Evolutionary conservation across 2,113 vertebrate genomes (phyloP), one percentile per base, ranked within the genome.

Genomic region (Cephalopholis sonnerati): DNA sequence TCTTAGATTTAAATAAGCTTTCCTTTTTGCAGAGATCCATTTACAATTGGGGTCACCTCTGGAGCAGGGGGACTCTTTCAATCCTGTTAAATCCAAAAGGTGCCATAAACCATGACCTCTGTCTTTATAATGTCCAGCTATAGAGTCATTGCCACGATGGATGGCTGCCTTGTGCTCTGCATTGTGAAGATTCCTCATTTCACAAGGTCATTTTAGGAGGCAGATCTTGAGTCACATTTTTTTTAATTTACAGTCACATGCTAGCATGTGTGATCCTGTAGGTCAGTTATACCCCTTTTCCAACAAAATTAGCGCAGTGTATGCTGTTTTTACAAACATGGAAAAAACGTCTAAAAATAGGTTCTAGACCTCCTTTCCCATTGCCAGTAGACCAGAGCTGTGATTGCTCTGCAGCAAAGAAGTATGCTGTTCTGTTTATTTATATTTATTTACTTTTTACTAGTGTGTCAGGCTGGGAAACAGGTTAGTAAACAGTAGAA

Each of bases 61-160:
- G 55, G 24, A 46, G 18, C 3, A 27, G 41, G 39, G 22, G 24
- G 27, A 27, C 39, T 69, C 3, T 29, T 65, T 41, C 4, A 44
- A 16, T 18, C 20, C 7, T 68, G 74, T 22, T 78, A 46, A 53
- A 62, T 73, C 25, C 22, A 29, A 16, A 20, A 10, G 32, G 27
- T 44, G 13, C 16, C 59, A 78, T 82, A 44, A 63, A 73, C 74
- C 44, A 46, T 83, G 25, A 73, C 61, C 61, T 78, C 46, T 54
- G 15, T 61, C 68, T 51, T 22, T 27, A 63, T 55, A 61, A 68
- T 68, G 22, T 22, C 48, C 9, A 10, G 6, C 25, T 27, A 59
- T 39, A 7, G 70, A 59, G 55, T 9, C 50, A 59, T 57, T 17
- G 12, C 25, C 16, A 29, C 53, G 46, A 36, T 79, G 46, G 46